Conservation (phyloP, 2,113 vertebrate genomes). For the Rhynchopsitta pachyrhyncha region DNA sequence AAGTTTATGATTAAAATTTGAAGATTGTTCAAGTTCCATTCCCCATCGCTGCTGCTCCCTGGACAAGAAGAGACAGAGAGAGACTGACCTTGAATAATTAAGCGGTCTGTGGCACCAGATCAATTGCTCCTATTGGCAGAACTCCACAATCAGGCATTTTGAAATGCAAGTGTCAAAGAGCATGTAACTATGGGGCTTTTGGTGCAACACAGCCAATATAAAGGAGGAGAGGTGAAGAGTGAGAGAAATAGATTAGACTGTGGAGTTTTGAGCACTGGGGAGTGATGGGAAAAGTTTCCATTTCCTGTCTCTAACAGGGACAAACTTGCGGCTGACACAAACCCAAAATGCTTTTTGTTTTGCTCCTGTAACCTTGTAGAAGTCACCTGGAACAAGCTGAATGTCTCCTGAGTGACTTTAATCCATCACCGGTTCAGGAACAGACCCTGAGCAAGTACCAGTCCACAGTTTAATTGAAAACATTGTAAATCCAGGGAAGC, state of each 20-base stretch:
- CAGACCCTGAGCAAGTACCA: conserved; percentile 13
- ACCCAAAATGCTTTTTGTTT: neutral
- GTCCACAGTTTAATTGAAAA: conserved; percentile 50
- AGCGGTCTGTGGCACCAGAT: conserved; percentile 57
- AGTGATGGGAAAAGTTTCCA: conserved; percentile 24
- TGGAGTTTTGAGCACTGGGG: conserved; percentile 24
- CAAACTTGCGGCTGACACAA: conserved; percentile 7
- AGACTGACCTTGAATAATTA: conserved; percentile 67
- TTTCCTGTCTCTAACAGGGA: conserved; percentile 20
- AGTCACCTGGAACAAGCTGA: conserved; percentile 1
- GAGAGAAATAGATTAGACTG: conserved; percentile 58
- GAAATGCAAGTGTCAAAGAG: conserved; percentile 65
- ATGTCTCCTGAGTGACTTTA: neutral
- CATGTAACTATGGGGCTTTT: conserved; percentile 47
- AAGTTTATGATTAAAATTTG: conserved; percentile 68
- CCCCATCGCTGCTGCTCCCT: conserved; percentile 45
- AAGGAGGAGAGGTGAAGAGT: conserved; percentile 53
- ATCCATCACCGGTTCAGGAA: neutral
- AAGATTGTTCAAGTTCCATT: conserved; percentile 59
- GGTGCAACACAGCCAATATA: conserved; percentile 47
- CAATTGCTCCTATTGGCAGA: conserved; percentile 59
- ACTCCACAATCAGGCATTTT: conserved; percentile 45
- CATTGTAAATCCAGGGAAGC: conserved; percentile 32
- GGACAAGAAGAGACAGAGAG: conserved; percentile 46
- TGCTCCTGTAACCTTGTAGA: conserved; percentile 24